Evolutionary conservation across 2,888 invertebrate genomes (phyloP), one percentile per base, ranked within the genome.

Genomic region (Protonemura montana): DNA sequence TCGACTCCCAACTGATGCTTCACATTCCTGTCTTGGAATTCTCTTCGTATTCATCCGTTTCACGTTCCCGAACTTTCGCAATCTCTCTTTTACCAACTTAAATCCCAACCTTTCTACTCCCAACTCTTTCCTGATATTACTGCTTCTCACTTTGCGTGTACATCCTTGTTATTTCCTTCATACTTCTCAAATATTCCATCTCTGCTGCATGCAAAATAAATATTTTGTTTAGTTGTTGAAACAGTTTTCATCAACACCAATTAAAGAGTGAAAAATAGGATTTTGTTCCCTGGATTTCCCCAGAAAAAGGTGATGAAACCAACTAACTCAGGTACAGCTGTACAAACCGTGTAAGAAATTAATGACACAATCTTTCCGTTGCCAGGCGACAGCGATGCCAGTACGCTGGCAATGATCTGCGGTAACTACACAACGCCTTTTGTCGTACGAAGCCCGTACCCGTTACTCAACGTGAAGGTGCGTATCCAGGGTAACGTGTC

Each of bases 361-460:
- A n/a, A n/a, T 35, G 35, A 35, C 35, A 13, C 59, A 3, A 59
- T 82, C 42, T 29, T 7, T 29, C 0, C 27, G 84, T 76, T 41
- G 35, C 59, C 76, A 59, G 76, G n/a, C 21, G 84, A 16, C 27
- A 29, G 27, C 6, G 21, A 10, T n/a, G 59, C n/a, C 28, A 16
- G 76, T 21, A 13, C 21, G 6, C 59, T 76, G 80, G 41, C 29
- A n/a, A 85, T 88, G 85, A 86, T 91, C 59, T 91, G 91, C 89
- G 88, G 88, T 28, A 89, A 88, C 85, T 89, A 89, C 30, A 87
- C 88, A 0, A 87, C 87, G 26, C 89, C 90, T 1, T 85, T 87
- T 28, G 89, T 89, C 30, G 87, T 91, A n/a, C 88, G 89, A 86
- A 89, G 90, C n/a, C 91, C 90, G 35, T 89, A 89, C 87, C 87